Evolutionary conservation across 2,797 vertebrate genomes (phyloP).

Genomic region (Bovichtus variegatus): DNA sequence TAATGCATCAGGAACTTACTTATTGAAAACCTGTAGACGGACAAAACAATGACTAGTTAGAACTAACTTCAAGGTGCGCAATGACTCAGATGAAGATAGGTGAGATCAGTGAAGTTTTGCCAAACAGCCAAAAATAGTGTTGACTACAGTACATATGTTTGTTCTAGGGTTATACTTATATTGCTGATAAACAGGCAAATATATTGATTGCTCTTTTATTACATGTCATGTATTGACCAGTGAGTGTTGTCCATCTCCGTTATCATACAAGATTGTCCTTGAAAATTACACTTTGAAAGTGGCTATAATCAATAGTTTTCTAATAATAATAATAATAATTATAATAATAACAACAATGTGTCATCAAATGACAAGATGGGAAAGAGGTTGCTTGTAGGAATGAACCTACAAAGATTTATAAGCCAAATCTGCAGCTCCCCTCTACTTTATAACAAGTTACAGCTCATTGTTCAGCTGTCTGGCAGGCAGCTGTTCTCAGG

Average conservation of each 20-base stretch:
- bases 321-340: no score
- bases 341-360: no score
- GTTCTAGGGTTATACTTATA: neutral
- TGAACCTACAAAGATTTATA: neutral
- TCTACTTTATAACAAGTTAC: neutral
- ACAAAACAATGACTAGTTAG: constrained; percentile 7
- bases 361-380: neutral
- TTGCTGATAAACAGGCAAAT: neutral
- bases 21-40: constrained; percentile 33
- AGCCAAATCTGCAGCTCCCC: neutral
- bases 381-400: neutral
- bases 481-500: neutral
- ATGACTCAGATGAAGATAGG: constrained; percentile 16
- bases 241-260: neutral
- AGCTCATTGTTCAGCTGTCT: neutral
- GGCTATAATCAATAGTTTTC: neutral
- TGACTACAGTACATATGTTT: neutral
- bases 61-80: neutral
- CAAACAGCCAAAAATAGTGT: neutral
- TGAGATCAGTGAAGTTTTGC: constrained; percentile 3
- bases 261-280: neutral
- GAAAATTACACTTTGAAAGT: neutral
- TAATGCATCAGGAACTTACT: constrained; percentile 12
- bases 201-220: neutral
- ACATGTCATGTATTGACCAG: neutral